A percentile compares a stretch with the other conserved stretches of the same genome.
Conservation (phyloP, 1,140 invertebrate species). For the Cecropterus lyciades region DNA sequence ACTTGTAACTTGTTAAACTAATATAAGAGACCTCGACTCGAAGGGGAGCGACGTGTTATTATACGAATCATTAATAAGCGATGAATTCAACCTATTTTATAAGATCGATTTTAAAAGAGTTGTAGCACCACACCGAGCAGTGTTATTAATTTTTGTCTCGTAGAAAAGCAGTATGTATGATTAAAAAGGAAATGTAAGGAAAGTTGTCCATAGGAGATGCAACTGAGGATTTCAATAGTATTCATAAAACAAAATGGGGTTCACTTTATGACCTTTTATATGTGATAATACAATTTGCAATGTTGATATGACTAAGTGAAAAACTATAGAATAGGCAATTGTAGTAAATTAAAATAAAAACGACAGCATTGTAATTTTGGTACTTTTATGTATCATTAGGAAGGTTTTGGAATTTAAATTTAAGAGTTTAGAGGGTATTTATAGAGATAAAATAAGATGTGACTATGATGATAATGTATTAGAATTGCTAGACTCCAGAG, state of each 20-base stretch:
- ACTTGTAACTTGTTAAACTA: conserved; percentile 26
- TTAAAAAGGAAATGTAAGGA: conserved; percentile 34
- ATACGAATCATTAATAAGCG: conserved; percentile 19
- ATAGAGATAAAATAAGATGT: background rate
- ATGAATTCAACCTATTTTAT: conserved; percentile 34
- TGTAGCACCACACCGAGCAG: conserved; percentile 24
- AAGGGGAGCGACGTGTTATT: conserved; percentile 15
- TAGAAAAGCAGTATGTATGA: conserved; percentile 1
- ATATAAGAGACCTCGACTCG: conserved; percentile 10
- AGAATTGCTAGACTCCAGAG: background rate
- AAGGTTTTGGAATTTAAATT: background rate
- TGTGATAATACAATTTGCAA: conserved; percentile 4
- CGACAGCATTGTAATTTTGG: conserved; percentile 5
- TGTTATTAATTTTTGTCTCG: conserved; percentile 13
- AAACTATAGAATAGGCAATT: background rate
- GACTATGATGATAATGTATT: background rate
- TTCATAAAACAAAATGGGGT: background rate
- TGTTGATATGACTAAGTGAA: background rate
- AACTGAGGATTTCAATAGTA: background rate
- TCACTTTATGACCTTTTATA: background rate
- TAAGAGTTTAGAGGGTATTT: background rate
- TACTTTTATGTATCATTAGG: background rate
- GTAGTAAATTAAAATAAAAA: background rate
- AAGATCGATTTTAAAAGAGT: conserved; percentile 31
- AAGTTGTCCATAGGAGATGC: background rate